A percentile compares a stretch with the other conserved stretches of the same genome.
These are phyloP conservation scores for Hydractinia echinata DNA, from an alignment of 30 jellyfish, hydroid and myxozoan species.

Conservation along the genomic window DNA sequence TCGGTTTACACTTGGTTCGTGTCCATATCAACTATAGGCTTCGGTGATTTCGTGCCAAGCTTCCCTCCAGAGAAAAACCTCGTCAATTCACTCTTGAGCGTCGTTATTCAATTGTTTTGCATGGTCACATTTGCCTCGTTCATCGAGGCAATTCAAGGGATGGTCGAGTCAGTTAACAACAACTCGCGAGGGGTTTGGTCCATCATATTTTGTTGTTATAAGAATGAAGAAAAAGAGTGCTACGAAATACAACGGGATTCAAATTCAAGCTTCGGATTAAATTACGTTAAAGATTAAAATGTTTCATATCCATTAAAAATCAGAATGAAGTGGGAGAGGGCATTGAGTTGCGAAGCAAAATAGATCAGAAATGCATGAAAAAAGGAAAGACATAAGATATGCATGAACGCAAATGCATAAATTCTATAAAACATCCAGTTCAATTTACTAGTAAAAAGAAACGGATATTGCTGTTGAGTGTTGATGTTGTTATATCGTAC, in stretches of 20 bases:
- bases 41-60: constrained; percentile 9
- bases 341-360: no score
- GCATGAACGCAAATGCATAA: no score
- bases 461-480: no score
- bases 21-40: constrained; percentile 14
- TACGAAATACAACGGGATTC: not conserved
- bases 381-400: no score
- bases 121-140: constrained; percentile 5
- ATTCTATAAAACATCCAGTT: no score
- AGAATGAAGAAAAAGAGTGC: not conserved
- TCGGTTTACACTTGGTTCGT: constrained; percentile 22
- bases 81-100: not conserved
- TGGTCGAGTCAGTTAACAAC: constrained; percentile 7
- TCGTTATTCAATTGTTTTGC: not conserved
- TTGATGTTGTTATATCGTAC: no score
- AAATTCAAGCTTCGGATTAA: not conserved
- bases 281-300: no score
- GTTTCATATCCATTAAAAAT: no score
- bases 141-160: constrained; percentile 3
- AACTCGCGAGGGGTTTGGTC: not conserved
- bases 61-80: not conserved
- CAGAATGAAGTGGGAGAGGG: no score
- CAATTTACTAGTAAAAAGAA: no score
- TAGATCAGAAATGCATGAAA: no score
- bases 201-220: constrained; percentile 16